A percentile compares a stretch with the other conserved stretches of the same genome.
phyloP scores from a whole-genome alignment of 92 coral and sea anemone species.

The Bergia sp. region DNA sequence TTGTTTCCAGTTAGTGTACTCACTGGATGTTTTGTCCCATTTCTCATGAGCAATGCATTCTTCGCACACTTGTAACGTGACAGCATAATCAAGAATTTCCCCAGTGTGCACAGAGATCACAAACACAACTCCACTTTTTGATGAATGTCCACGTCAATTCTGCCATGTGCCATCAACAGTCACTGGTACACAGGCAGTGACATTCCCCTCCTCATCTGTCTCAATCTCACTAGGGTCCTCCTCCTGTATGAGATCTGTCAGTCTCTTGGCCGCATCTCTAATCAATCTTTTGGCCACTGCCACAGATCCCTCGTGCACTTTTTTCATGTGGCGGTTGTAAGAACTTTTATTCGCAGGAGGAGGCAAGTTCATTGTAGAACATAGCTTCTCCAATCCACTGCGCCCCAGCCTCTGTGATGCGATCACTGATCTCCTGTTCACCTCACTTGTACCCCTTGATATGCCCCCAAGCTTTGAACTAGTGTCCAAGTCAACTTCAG shows the following conservation, averaged over 20 bases:
- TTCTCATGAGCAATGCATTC: constrained; percentile 53
- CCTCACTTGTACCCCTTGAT: no score
- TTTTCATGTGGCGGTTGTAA: constrained; percentile 11
- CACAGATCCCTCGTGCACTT: constrained; percentile 48
- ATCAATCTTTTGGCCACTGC: constrained; percentile 3
- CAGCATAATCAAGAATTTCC: constrained; percentile 58
- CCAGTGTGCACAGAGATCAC: constrained; percentile 65
- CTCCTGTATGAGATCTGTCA: not conserved
- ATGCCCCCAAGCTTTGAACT: no score
- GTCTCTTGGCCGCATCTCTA: constrained; percentile 10
- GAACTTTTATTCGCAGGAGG: no score
- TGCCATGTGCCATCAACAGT: constrained; percentile 55
- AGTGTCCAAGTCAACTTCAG: no score
- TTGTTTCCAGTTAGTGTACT: constrained; percentile 52
- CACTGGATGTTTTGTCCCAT: constrained; percentile 30
- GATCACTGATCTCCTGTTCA: no score
- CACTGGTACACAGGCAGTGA: constrained; percentile 39
- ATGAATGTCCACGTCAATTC: constrained; percentile 61
- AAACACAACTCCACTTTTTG: constrained; percentile 63
- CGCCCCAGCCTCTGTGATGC: no score
- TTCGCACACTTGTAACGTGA: constrained; percentile 61
- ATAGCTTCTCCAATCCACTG: no score
- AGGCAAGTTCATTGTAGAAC: no score
- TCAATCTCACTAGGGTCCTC: constrained; percentile 5
- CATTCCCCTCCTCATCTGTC: constrained; percentile 39